Evolutionary conservation across 1,140 invertebrate genomes (phyloP).

Genomic region (Leptinotarsa undecemlineata): DNA sequence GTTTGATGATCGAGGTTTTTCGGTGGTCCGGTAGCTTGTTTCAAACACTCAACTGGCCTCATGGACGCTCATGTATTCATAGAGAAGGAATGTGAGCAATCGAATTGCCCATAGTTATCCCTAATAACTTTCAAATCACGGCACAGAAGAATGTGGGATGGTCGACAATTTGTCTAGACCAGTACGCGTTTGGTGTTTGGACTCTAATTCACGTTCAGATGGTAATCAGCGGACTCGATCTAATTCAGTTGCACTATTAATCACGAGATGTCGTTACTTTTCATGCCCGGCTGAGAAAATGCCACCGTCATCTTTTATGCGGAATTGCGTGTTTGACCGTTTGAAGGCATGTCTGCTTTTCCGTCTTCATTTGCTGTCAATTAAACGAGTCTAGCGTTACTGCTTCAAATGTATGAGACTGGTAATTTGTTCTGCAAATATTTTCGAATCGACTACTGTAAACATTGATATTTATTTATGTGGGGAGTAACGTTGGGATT

Average conservation of each 20-base stretch:
- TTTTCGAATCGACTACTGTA: conserved; percentile 8
- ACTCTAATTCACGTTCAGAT: conserved; percentile 15
- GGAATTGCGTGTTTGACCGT: conserved; percentile 34
- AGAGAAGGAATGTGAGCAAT: background rate
- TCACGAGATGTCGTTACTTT: conserved; percentile 39
- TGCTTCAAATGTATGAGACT: conserved; percentile 9
- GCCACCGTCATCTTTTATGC: conserved; percentile 32
- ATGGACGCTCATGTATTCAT: background rate
- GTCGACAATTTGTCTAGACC: conserved; percentile 9
- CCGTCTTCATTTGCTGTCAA: conserved; percentile 35
- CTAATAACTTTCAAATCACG: background rate
- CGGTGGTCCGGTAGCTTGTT: too few relatives aligned
- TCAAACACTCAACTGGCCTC: background rate
- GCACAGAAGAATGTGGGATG: conserved; percentile 17
- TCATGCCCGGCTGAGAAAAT: conserved; percentile 33
- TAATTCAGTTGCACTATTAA: conserved; percentile 36
- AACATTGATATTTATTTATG: conserved; percentile 8
- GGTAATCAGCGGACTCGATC: conserved; percentile 31
- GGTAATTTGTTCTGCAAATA: conserved; percentile 21
- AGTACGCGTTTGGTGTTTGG: conserved; percentile 1
- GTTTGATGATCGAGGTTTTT: too few relatives aligned
- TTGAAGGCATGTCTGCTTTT: conserved; percentile 29
- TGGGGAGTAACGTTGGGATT: background rate
- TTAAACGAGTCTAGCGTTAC: conserved; percentile 26
- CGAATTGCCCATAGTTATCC: background rate